Evolutionary conservation across 1,140 invertebrate genomes (phyloP).

Genomic region (Eupeodes corollae): DNA sequence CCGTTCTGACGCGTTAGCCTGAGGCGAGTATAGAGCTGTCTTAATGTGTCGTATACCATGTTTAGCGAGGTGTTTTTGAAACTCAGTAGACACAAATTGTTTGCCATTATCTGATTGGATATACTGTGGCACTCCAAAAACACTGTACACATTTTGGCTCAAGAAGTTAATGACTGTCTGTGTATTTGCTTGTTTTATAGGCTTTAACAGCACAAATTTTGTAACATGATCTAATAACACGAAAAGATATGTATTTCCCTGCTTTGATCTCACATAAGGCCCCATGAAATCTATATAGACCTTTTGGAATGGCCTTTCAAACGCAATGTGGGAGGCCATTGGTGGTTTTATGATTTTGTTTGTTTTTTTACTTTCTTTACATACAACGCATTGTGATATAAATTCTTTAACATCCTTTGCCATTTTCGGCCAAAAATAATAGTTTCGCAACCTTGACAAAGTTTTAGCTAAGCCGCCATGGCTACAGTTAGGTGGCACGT

Average conservation of each 20-base stretch:
- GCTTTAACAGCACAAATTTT: slow-evolving; percentile 4
- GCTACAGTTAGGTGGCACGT: no score
- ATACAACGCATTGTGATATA: no score
- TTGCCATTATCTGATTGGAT: slow-evolving; percentile 4
- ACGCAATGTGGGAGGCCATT: no score
- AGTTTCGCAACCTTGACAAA: no score
- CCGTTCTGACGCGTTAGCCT: slow-evolving; percentile 11
- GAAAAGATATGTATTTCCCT: slow-evolving; percentile 2
- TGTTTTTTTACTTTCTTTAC: no score
- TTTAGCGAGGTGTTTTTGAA: background rate
- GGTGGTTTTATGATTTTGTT: no score
- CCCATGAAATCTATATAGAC: background rate
- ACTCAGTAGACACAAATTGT: slow-evolving; percentile 1
- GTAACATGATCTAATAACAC: slow-evolving; percentile 3
- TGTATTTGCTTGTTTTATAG: background rate
- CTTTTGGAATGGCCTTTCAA: no score
- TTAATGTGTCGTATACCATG: slow-evolving; percentile 5
- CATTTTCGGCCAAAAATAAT: no score
- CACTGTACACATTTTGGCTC: background rate
- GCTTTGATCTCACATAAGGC: slow-evolving; percentile 1
- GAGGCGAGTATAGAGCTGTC: slow-evolving; percentile 7
- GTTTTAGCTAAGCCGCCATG: no score
- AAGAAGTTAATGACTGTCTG: background rate
- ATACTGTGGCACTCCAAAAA: slow-evolving; percentile 3
- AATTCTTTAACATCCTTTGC: no score